Base-by-base conservation (phyloP, 2,797 vertebrate species). In the Acanthopagrus latus region DNA sequence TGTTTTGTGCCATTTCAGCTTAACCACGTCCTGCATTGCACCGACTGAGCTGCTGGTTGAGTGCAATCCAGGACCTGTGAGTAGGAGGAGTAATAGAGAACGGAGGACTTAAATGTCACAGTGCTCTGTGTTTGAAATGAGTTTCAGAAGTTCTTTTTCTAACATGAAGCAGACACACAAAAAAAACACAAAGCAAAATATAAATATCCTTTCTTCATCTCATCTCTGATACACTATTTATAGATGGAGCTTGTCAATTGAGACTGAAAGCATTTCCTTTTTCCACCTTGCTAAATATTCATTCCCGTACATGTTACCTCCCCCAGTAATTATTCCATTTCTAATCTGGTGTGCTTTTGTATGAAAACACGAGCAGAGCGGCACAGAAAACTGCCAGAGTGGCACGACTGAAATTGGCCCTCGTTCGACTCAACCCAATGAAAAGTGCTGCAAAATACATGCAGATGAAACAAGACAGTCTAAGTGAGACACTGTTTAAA, bases 191-290 rank as follows among this genome's bases (percentile, higher is more conserved):
- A 57, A 69, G 7, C 57, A 16, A 71, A 65, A 75, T 85, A 85
- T 76, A 82, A 85, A 82, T 83, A 80, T 71, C 27, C 57, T 25
- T 64, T 50, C 51, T 81, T 86, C 43, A 62, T 79, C 54, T 64
- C 17, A 66, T 64, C 66, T 76, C 47, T 41, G 44, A 57, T 71
- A 77, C 27, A 12, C 69, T 80, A 72, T 86, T 89, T 78, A 82
- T 78, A 86, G 67, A 64, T 4, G 8, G 41, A 73, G 69, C 46
- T 58, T 82, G 75, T 81, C 59, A 59, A 75, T 75, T 82, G 43
- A 64, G 18, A 12, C n/a, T 38, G 46, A 71, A 65, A 78, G 23
- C n/a, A 7, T 41, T 76, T 71, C 84, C 13, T 38, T 72, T 71
- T 74, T 78, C 55, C 59, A 64, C 62, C 17, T 62, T 29, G 27